These are phyloP conservation scores for Chrysocyon brachyurus DNA, from an alignment of 2,797 vertebrate genomes.

Conservation along the genomic window DNA sequence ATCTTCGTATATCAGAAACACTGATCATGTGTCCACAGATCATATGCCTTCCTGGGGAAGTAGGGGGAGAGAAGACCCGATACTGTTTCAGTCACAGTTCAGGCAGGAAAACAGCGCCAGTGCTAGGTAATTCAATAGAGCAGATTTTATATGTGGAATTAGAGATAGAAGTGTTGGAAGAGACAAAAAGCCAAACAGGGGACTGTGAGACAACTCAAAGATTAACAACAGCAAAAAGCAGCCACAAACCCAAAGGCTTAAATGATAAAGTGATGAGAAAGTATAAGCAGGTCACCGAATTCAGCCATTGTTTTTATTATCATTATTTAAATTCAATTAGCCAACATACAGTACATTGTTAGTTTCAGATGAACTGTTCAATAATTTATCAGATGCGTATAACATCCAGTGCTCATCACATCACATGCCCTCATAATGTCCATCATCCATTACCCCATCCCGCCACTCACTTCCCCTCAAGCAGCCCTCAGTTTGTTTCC, in stretches of 20 bases:
- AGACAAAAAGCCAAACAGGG: constrained; percentile 12
- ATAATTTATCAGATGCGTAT: no score
- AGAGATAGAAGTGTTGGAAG: constrained; percentile 22
- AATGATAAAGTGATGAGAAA: not conserved
- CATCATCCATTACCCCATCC: no score
- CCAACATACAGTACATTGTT: no score
- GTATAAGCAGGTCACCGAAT: not conserved
- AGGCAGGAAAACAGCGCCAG: not conserved
- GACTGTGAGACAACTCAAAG: not conserved
- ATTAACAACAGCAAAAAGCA: constrained; percentile 33
- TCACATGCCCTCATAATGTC: no score
- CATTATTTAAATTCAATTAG: no score
- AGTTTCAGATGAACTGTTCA: no score
- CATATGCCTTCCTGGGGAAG: not conserved
- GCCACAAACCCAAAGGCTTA: not conserved
- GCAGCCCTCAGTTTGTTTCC: no score
- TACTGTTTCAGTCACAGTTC: not conserved
- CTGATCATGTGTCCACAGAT: not conserved
- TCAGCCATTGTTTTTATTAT: no score
- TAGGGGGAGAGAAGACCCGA: constrained; percentile 10
- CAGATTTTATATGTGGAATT: constrained; percentile 34
- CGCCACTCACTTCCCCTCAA: no score
- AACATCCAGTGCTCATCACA: no score
- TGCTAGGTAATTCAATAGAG: not conserved
- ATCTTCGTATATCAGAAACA: not conserved